Base-by-base conservation (phyloP, 2,888 invertebrate genomes). In the Achlya flavicornis region DNA sequence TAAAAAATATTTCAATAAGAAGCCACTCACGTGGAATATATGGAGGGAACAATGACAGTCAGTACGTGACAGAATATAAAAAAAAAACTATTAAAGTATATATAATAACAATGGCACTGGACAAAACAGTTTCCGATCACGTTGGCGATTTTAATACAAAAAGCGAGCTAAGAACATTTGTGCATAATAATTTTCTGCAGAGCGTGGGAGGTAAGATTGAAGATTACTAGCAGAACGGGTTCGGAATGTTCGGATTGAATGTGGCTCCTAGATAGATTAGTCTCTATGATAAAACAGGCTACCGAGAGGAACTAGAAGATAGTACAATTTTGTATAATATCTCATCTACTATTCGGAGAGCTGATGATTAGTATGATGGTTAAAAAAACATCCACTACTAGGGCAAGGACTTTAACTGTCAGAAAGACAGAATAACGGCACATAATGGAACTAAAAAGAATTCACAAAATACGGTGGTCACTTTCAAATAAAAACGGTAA, bases 41-140 rank as follows among this genome's bases (percentile, higher is more conserved):
- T 69, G 68, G 66, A 75, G 72, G 77, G 75, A 72, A 72, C 65
- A 60, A 60, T 59, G 64, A 53, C 63, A 32, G 70, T 74, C 63
- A 32, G 70, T 74, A 81, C 79, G 82, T 83, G 82, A 82, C 76
- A 68, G 72, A 74, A 75, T 77, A 78, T 76, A 78, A 79, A 75
- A 76, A 73, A 66, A 75, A 74, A 77, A 77, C 67, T 70, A 76
- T 71, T 66, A 74, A 75, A 68, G 75, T 53, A 79, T 77, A 79
- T 77, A 75, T 75, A 76, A 78, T 75, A 76, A 79, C 75, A 81
- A 80, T 78, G 70, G 74, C 66, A 73, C 76, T 41, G 60, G 12
- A 26, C 72, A 76, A 71, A 69, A 68, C 64, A 74, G 73, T 78
- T 78, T 74, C 73, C 69, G 69, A 81, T 75, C 79, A 80, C 76